These are phyloP conservation scores for Mastacembelus armatus DNA, from an alignment of 2,797 vertebrate species.

Conservation along the genomic window DNA sequence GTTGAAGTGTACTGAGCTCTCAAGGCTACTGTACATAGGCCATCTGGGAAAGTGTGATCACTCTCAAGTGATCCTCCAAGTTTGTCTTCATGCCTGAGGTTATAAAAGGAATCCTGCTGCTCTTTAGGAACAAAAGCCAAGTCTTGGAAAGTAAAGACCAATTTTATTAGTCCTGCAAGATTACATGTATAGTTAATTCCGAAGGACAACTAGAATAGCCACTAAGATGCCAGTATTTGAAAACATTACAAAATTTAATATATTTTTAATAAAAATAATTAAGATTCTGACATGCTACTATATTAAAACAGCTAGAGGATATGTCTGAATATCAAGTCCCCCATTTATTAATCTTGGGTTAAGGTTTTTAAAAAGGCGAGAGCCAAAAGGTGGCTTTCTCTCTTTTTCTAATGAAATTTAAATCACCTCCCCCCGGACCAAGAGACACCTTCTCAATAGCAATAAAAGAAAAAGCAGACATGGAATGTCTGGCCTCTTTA, in stretches of 20 bases:
- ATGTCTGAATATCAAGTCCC: constrained; percentile 43
- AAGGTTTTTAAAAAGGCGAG: constrained; percentile 39
- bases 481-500: constrained; percentile 49
- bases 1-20: not conserved
- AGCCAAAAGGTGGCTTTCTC: constrained; percentile 57
- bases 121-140: constrained; percentile 28
- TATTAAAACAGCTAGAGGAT: constrained; percentile 43
- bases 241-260: constrained; percentile 45
- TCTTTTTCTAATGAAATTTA: constrained; percentile 61
- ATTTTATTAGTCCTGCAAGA: constrained; percentile 15
- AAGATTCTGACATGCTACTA: constrained; percentile 19
- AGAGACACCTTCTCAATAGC: constrained; percentile 53
- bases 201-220: constrained; percentile 9
- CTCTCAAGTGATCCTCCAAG: not conserved
- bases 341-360: constrained; percentile 45
- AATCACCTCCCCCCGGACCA: constrained; percentile 52
- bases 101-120: constrained; percentile 24
- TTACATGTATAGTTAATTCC: constrained; percentile 20
- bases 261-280: constrained; percentile 41
- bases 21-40: not conserved
- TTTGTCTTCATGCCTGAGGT: constrained; percentile 18
- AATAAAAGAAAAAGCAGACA: constrained; percentile 52
- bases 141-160: constrained; percentile 2
- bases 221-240: constrained; percentile 10
- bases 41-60: constrained; percentile 51